Evolutionary conservation across 1,140 invertebrate genomes (phyloP).

Genomic region (Gryllus bimaculatus): DNA sequence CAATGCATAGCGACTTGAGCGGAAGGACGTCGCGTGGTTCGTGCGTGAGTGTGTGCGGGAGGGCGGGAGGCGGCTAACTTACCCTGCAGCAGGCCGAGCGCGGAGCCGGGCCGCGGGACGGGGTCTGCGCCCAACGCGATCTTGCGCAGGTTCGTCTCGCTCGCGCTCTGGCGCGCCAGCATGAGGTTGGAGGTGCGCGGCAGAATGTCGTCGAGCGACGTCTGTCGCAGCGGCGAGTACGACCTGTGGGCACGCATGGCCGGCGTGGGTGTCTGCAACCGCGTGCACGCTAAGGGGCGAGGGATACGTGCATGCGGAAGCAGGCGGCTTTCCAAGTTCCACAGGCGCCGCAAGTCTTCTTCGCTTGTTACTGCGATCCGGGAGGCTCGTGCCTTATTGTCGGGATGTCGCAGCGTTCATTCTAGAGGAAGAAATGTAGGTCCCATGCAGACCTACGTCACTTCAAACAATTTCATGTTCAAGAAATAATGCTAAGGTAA

Average conservation of each 20-base stretch:
- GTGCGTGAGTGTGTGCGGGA: too few relatives aligned
- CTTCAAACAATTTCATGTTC: too few relatives aligned
- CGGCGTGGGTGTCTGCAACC: slow-evolving; percentile 45
- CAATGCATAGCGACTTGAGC: too few relatives aligned
- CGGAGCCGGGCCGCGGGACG: slow-evolving; percentile 36
- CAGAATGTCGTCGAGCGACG: slow-evolving; percentile 33
- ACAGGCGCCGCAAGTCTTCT: too few relatives aligned
- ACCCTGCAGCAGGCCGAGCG: slow-evolving; percentile 39
- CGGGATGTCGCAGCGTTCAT: too few relatives aligned
- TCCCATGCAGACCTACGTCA: too few relatives aligned
- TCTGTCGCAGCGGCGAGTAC: slow-evolving; percentile 33
- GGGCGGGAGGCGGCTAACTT: slow-evolving; percentile 12
- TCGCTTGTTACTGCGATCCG: too few relatives aligned
- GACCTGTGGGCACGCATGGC: slow-evolving; percentile 43
- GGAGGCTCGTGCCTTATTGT: too few relatives aligned
- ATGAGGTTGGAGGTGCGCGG: slow-evolving; percentile 29
- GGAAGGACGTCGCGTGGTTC: too few relatives aligned
- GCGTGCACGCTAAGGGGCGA: slow-evolving; percentile 41
- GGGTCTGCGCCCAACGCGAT: slow-evolving; percentile 34
- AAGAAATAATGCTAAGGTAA: too few relatives aligned
- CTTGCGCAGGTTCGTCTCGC: slow-evolving; percentile 39
- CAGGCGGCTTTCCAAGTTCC: too few relatives aligned
- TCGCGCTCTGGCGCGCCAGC: slow-evolving; percentile 37
- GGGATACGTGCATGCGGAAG: slow-evolving; percentile 18
- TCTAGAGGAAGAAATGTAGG: too few relatives aligned